These are phyloP conservation scores for Amazona guildingii DNA, from an alignment of 2,113 vertebrate genomes.

Conservation along the genomic window DNA sequence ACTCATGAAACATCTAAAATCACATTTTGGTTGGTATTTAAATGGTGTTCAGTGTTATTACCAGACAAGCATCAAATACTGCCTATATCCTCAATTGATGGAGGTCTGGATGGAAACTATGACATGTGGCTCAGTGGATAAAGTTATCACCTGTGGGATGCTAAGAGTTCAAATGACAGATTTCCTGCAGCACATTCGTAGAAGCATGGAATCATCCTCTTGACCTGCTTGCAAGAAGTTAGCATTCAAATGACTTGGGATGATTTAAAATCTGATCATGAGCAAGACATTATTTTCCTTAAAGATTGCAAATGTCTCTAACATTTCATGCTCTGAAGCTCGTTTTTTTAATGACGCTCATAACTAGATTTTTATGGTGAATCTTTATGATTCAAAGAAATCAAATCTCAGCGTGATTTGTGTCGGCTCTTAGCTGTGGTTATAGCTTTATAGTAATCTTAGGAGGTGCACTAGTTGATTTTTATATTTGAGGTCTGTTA, in stretches of 20 bases:
- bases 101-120: not conserved
- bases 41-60: not conserved
- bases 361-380: slow-evolving; percentile 48
- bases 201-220: not conserved
- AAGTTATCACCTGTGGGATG: not conserved
- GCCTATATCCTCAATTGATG: not conserved
- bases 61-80: not conserved
- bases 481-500: not conserved
- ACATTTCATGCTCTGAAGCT: slow-evolving; percentile 43
- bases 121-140: not conserved
- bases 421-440: not conserved
- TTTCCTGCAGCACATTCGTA: not conserved
- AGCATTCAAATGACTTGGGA: not conserved
- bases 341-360: not conserved
- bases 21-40: not conserved
- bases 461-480: not conserved
- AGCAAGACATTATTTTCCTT: not conserved
- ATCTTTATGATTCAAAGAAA: slow-evolving; percentile 50
- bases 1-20: not conserved
- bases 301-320: slow-evolving; percentile 13
- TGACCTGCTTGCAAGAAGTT: not conserved
- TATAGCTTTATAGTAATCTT: not conserved
- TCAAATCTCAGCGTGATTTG: slow-evolving; percentile 49
- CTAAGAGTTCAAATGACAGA: not conserved
- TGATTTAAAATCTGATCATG: slow-evolving; percentile 28